Evolutionary conservation across 2,797 vertebrate genomes (phyloP), one percentile per base, ranked within the genome.

Genomic region (Leptatherina wallacei): DNA sequence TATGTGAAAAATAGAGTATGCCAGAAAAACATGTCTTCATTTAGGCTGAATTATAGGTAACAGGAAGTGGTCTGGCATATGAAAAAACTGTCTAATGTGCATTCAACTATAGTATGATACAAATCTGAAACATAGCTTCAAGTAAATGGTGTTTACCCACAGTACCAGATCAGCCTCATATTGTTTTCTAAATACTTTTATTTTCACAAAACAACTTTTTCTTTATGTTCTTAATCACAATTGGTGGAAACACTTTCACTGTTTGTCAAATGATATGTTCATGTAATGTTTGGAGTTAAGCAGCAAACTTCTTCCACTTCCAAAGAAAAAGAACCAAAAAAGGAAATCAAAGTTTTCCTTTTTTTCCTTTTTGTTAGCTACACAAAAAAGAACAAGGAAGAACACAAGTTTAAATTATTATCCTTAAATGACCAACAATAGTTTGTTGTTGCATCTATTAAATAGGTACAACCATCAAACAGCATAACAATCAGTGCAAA

Each of bases 1-100:
- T 20, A 14, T 32, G 30, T 62, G 49, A 68, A 52, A 14, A 52
- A 22, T 27, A 55, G 2, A 24, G n/a, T 64, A 54, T 81, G 56
- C 81, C 32, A 73, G n/a, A 13, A 78, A 65, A 73, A 57, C 38
- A 66, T 60, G 27, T 18, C 69, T 78, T 65, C 20, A 68, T 75
- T 77, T 78, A 20, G 36, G 8, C 33, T 64, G 9, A 59, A 67
- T 51, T 78, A 33, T 30, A 61, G 40, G 27, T 72, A 55, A 64
- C 22, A 56, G 13, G 58, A 71, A 35, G 64, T 57, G 44, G 24
- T 58, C 14, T 61, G 27, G 54, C 0, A 0, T 14, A 40, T 29
- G 18, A 32, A 42, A 65, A 69, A 65, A 59, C 55, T 54, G 22
- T 56, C 74, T 78, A n/a, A 61, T 38, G 35, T 36, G 29, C 22